Base-by-base conservation (phyloP, 2,888 invertebrate species). In the Mylabris sibirica region DNA sequence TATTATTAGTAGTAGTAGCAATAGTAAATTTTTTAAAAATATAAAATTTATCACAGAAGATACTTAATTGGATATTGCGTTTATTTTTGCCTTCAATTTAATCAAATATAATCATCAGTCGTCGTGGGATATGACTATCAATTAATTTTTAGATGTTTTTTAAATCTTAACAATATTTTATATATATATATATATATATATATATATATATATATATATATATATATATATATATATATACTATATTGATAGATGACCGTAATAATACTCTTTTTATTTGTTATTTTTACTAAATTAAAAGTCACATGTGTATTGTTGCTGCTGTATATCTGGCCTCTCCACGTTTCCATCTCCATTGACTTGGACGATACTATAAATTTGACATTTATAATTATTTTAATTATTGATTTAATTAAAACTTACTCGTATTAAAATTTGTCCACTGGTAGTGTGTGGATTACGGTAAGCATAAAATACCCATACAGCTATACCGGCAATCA, bases 371-470 rank as follows among this genome's bases (percentile, higher is more conserved):
- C 97, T 98, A 88, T 74, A 88, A 38, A 35, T 35, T 35, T 26
- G 0, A 35, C 11, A 35, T 35, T 11, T 22, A 49, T 59, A 53
- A 67, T 63, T 62, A 62, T 59, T 64, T 60, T 62, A 63, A 64
- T 34, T 17, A 60, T 24, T 11, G 59, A 34, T 6, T 30, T 38
- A 2, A 22, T n/a, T 63, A n/a, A 1, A 22, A 83, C 88, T 87
- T 86, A 98, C 98, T 91, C 95, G 94, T 81, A 99, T 99, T 65
- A 99, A 90, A 81, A 98, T 90, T 85, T 98, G 97, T 72, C 99
- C 99, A 76, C 97, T 97, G 63, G 94, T 90, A 6, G 97, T 95
- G 82, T 97, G 97, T 1, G 99, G 99, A 87, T 98, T 96, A 82
- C 94, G 92, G 87, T 98, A 99, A 4, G 98, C 99, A 84, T 99